phyloP scores from a whole-genome alignment of 2,113 vertebrate species.

The Mus musculus region DNA sequence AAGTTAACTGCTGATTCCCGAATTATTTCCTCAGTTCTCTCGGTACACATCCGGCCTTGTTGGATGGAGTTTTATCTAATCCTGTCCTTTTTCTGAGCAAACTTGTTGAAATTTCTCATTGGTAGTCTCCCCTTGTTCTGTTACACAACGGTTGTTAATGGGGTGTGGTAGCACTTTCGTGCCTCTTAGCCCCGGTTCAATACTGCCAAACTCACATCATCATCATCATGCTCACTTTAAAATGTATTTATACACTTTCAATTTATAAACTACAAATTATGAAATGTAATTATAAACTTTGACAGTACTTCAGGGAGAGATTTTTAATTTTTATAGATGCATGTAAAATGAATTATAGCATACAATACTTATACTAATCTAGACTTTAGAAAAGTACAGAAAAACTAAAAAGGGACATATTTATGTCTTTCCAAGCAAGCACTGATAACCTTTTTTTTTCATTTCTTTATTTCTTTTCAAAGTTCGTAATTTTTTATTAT shows the following conservation, averaged over 20 bases:
- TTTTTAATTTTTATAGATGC: not conserved
- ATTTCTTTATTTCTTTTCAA: not conserved
- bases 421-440: not conserved
- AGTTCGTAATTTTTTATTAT: not conserved
- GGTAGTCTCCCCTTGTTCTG: not conserved
- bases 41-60: not conserved
- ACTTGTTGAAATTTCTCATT: not conserved
- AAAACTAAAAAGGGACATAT: slow-evolving; percentile 13
- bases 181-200: not conserved
- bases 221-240: not conserved
- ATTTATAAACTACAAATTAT: not conserved
- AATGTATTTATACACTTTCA: not conserved
- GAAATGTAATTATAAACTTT: not conserved
- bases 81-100: not conserved
- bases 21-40: not conserved
- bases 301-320: slow-evolving; percentile 4
- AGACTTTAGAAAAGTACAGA: not conserved
- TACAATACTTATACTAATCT: not conserved
- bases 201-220: not conserved
- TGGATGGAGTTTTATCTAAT: slow-evolving; percentile 28
- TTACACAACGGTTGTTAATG: not conserved
- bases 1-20: not conserved
- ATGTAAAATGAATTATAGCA: not conserved
- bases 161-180: not conserved
- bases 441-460: not conserved